Percentiles rank a stretch among this genome's conserved stretches.
Conservation (phyloP, 35 echinoderm and acorn worm species). For the Hemicentrotus pulcherrimus region DNA sequence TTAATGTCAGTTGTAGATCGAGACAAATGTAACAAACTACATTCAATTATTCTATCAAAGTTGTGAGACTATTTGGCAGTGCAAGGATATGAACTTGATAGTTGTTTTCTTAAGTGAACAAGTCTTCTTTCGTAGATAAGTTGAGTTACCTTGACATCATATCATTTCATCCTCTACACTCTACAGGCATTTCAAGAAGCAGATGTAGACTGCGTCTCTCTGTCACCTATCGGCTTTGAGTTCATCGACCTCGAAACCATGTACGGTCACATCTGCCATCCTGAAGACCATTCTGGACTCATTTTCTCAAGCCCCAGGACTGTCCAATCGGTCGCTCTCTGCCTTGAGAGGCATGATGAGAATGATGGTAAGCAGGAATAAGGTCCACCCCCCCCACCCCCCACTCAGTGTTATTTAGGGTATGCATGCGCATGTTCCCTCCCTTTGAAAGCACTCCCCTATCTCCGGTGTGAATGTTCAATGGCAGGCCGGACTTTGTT, state of each 20-base stretch:
- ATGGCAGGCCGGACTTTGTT: too few relatives aligned
- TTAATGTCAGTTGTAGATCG: not conserved
- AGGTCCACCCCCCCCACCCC: too few relatives aligned
- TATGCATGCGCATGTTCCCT: too few relatives aligned
- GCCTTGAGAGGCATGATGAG: not conserved
- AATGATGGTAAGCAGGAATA: constrained; percentile 10
- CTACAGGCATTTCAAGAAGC: constrained; percentile 24
- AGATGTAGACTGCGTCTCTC: not conserved
- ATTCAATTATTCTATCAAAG: not conserved
- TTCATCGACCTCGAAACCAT: constrained; percentile 46
- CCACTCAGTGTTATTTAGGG: too few relatives aligned
- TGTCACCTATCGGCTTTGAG: constrained; percentile 61
- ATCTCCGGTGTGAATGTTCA: too few relatives aligned
- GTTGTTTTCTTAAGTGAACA: not conserved
- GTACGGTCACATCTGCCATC: constrained; percentile 32
- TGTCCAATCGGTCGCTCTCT: constrained; percentile 47
- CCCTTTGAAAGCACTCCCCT: too few relatives aligned
- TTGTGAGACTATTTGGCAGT: not conserved
- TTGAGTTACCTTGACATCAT: not conserved
- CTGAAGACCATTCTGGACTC: constrained; percentile 52
- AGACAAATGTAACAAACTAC: not conserved
- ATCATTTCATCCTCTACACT: not conserved
- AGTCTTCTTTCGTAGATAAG: not conserved
- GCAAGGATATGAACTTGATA: not conserved
- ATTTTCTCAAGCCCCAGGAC: constrained; percentile 68